Evolutionary conservation across 2,888 invertebrate genomes (phyloP).

Genomic region (Phengaris arion): DNA sequence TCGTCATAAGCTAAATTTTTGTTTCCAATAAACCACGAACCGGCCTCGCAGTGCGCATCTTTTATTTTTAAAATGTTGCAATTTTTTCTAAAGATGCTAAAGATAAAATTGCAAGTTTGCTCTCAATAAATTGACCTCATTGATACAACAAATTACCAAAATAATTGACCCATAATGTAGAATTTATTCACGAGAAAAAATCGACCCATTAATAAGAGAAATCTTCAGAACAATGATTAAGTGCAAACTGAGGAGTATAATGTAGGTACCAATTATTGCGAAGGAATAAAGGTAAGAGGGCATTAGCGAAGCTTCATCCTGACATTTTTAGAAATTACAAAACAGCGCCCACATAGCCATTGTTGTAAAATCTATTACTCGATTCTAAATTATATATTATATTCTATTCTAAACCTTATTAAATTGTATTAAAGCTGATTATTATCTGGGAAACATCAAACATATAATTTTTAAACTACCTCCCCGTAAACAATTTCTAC

Average conservation of each 20-base stretch:
- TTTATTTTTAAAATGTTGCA: too few relatives aligned
- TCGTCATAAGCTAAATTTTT: too few relatives aligned
- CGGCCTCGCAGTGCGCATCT: too few relatives aligned
- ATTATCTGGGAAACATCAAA: conserved; percentile 2
- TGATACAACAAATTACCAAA: too few relatives aligned
- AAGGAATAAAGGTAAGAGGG: conserved; percentile 15
- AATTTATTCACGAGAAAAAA: not conserved
- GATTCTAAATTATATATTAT: conserved; percentile 23
- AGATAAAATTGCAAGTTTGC: too few relatives aligned
- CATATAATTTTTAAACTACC: conserved; percentile 18
- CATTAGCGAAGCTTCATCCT: conserved; percentile 44
- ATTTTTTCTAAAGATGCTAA: too few relatives aligned
- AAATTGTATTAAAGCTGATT: not conserved
- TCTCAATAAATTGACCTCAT: too few relatives aligned
- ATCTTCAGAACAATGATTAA: not conserved
- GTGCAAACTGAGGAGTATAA: not conserved
- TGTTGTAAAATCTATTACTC: conserved; percentile 51
- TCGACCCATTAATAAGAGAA: not conserved
- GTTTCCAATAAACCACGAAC: too few relatives aligned
- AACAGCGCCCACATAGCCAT: conserved; percentile 59
- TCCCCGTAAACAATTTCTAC: conserved; percentile 34
- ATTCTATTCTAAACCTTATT: conserved; percentile 19
- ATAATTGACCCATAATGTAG: not conserved
- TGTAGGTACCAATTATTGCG: conserved; percentile 17
- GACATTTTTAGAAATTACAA: conserved; percentile 60